Evolutionary conservation across 2,888 invertebrate genomes (phyloP), one percentile per base, ranked within the genome.

Genomic region (Proisotoma minuta): DNA sequence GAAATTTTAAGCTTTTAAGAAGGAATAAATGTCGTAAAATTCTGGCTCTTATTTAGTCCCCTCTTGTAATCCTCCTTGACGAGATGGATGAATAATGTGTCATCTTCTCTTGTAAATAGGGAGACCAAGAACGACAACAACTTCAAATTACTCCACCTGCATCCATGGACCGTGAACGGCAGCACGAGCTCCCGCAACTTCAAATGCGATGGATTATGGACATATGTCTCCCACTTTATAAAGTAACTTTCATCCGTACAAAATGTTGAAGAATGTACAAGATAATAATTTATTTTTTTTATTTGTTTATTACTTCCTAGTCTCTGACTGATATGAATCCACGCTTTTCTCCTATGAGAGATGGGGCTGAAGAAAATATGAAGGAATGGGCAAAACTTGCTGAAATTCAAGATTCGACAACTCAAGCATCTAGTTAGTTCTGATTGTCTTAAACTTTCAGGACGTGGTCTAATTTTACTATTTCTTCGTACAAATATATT

Each of bases 41-140:
- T n/a, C n/a, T n/a, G n/a, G n/a, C n/a, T n/a, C n/a, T n/a, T n/a
- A n/a, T n/a, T n/a, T n/a, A n/a, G n/a, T n/a, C n/a, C n/a, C n/a
- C n/a, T n/a, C n/a, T n/a, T n/a, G n/a, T n/a, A n/a, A n/a, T n/a
- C n/a, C n/a, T n/a, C n/a, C n/a, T n/a, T n/a, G n/a, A n/a, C n/a
- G n/a, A n/a, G n/a, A n/a, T n/a, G n/a, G n/a, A n/a, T n/a, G n/a
- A n/a, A n/a, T n/a, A n/a, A n/a, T n/a, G n/a, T n/a, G n/a, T n/a
- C n/a, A 43, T 43, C 18, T 12, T n/a, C 43, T 12, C 48, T 47
- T 40, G 34, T 28, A 48, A 56, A 4, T 52, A 72, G 71, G 71
- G 94, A 24, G 94, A 94, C 77, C 86, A 92, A 75, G 94, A 94
- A 79, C 82, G 91, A 75, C 85, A 88, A 76, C 89, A 92, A 78